These are phyloP conservation scores for Drosophila lacicola DNA, from an alignment of 2,888 invertebrate species.

Conservation along the genomic window DNA sequence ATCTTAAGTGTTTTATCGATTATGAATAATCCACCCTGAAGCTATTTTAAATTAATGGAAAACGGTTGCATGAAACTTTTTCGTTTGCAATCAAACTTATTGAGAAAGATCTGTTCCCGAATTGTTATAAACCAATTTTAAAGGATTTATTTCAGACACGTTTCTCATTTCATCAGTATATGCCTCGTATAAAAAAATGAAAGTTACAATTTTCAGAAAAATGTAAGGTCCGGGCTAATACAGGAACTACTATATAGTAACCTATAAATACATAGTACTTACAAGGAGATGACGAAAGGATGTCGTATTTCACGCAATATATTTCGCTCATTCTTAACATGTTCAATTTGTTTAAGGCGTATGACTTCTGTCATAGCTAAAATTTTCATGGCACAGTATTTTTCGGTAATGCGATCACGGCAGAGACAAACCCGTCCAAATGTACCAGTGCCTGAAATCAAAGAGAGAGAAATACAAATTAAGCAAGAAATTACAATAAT, in stretches of 20 bases:
- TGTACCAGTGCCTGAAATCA: conserved; percentile 94
- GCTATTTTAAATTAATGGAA: too few relatives aligned
- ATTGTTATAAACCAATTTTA: too few relatives aligned
- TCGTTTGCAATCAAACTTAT: too few relatives aligned
- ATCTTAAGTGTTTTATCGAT: too few relatives aligned
- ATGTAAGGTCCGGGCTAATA: neutral
- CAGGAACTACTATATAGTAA: neutral
- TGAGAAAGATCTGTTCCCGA: too few relatives aligned
- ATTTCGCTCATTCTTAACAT: conserved; percentile 98
- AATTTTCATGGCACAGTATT: conserved; percentile 97
- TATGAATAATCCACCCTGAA: too few relatives aligned
- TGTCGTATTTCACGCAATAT: conserved; percentile 96
- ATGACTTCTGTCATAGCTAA: conserved; percentile 97
- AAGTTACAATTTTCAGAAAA: neutral
- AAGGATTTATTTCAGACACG: too few relatives aligned
- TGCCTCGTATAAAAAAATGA: neutral
- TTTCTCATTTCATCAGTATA: too few relatives aligned
- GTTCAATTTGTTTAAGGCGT: conserved; percentile 97
- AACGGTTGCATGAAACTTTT: too few relatives aligned
- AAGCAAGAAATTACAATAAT: neutral
- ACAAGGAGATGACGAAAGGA: conserved; percentile 98
- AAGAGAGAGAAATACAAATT: conserved; percentile 46
- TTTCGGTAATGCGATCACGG: conserved; percentile 92
- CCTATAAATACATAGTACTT: conserved; percentile 84
- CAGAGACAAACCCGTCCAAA: conserved; percentile 97